Conservation (phyloP, 2,888 invertebrate species). For the Meghimatium bilineatum region DNA sequence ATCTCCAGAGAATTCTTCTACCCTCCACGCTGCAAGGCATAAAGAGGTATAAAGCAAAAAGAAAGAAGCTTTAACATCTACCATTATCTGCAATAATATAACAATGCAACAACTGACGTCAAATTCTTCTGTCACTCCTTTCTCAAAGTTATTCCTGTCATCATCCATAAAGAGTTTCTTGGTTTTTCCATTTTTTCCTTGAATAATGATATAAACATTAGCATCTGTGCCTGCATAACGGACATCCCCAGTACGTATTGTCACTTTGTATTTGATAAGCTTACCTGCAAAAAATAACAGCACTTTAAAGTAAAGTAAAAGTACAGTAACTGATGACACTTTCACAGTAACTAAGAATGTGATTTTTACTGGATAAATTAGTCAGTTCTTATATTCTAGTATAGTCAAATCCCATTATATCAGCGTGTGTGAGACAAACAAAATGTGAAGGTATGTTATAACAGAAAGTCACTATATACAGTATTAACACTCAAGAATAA, state of each 20-base stretch:
- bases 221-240: slow-evolving; percentile 74
- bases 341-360: background rate
- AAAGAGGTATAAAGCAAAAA: background rate
- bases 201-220: slow-evolving; percentile 69
- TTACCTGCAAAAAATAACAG: slow-evolving; percentile 55
- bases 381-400: no score
- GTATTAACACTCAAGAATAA: no score
- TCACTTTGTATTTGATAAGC: slow-evolving; percentile 63
- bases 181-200: slow-evolving; percentile 63
- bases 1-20: no score
- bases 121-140: slow-evolving; percentile 67
- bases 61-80: background rate
- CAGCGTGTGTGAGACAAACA: no score
- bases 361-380: no score
- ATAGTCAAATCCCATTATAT: no score
- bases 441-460: no score
- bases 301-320: no score
- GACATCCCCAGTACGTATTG: slow-evolving; percentile 68
- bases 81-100: background rate
- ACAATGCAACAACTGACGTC: slow-evolving; percentile 57
- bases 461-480: no score
- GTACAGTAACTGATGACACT: background rate
- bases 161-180: slow-evolving; percentile 67
- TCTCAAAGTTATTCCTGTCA: slow-evolving; percentile 72
- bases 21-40: no score